Evolutionary conservation across 92 coral and sea anemone genomes (phyloP).

Genomic region (Pocillopora meandrina): DNA sequence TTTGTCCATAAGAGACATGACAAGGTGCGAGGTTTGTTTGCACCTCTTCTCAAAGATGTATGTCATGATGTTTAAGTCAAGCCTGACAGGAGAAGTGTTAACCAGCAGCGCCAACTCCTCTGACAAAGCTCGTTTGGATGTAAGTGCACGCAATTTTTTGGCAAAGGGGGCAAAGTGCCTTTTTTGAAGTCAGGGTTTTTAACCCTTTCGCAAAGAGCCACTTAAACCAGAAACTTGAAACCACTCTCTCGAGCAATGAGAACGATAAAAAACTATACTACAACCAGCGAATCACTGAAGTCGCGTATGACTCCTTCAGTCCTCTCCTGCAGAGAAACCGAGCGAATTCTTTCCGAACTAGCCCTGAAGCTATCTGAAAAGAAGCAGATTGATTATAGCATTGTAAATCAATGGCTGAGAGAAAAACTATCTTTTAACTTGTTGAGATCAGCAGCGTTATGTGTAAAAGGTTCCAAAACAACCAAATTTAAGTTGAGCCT

Average conservation of each 20-base stretch:
- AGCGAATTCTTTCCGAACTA: slow-evolving; percentile 14
- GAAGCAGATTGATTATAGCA: slow-evolving; percentile 30
- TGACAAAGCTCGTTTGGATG: slow-evolving; percentile 57
- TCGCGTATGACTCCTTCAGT: slow-evolving; percentile 54
- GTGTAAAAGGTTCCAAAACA: slow-evolving; percentile 2
- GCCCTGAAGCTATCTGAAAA: slow-evolving; percentile 42
- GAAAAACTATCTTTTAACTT: slow-evolving; percentile 1
- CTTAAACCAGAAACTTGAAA: slow-evolving; percentile 47
- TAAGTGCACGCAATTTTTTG: slow-evolving; percentile 41
- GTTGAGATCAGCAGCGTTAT: too few relatives aligned
- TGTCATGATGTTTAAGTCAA: too few relatives aligned
- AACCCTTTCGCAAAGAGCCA: slow-evolving; percentile 65
- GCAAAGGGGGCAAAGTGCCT: slow-evolving; percentile 27
- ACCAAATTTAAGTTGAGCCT: neutral
- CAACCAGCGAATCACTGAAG: slow-evolving; percentile 52
- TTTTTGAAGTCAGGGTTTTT: slow-evolving; percentile 48
- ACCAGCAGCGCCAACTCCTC: slow-evolving; percentile 13
- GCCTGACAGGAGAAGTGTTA: too few relatives aligned
- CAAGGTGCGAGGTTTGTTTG: too few relatives aligned
- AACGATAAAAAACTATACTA: slow-evolving; percentile 48
- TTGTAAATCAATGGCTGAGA: slow-evolving; percentile 1
- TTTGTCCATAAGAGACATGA: too few relatives aligned
- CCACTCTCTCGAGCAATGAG: slow-evolving; percentile 43
- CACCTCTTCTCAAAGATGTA: too few relatives aligned
- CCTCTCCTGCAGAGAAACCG: slow-evolving; percentile 45